Conservation (phyloP, 2,888 invertebrate species). For the Nomada goodeniana region DNA sequence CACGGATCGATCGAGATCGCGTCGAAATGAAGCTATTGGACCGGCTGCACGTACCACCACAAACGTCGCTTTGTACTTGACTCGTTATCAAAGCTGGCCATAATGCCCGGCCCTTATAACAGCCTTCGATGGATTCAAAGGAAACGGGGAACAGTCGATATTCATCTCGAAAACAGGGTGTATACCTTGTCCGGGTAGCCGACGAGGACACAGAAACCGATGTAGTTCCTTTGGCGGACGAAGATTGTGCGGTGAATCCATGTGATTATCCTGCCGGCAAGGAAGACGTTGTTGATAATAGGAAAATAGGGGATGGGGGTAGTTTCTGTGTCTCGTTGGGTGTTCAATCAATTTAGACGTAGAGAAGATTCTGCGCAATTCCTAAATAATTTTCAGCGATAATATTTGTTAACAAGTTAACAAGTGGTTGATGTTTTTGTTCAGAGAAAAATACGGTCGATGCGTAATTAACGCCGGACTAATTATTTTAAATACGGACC, state of each 20-base stretch:
- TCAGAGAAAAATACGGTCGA: too few species aligned
- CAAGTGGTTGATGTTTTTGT: too few species aligned
- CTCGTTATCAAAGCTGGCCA: constrained; percentile 44
- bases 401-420: too few species aligned
- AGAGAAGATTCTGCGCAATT: too few species aligned
- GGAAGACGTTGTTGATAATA: constrained; percentile 12
- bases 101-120: constrained; percentile 21
- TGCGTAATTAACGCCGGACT: too few species aligned
- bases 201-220: neutral
- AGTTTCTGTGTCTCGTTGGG: neutral
- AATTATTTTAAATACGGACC: too few species aligned
- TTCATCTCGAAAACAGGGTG: constrained; percentile 20
- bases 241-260: constrained; percentile 17
- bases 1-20: constrained; percentile 19
- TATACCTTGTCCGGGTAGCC: constrained; percentile 5
- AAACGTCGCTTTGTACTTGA: constrained; percentile 49
- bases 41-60: constrained; percentile 11
- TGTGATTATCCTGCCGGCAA: constrained; percentile 53
- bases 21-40: constrained; percentile 47
- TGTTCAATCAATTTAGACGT: too few species aligned
- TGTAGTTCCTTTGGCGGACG: neutral
- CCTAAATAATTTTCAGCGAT: too few species aligned
- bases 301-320: neutral
- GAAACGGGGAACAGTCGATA: constrained; percentile 44
- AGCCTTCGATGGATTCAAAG: constrained; percentile 60